Percentiles rank a stretch among this genome's conserved stretches.
These are phyloP conservation scores for Kryphioiulus occultus DNA, from an alignment of 2,888 invertebrate genomes.

Conservation along the genomic window DNA sequence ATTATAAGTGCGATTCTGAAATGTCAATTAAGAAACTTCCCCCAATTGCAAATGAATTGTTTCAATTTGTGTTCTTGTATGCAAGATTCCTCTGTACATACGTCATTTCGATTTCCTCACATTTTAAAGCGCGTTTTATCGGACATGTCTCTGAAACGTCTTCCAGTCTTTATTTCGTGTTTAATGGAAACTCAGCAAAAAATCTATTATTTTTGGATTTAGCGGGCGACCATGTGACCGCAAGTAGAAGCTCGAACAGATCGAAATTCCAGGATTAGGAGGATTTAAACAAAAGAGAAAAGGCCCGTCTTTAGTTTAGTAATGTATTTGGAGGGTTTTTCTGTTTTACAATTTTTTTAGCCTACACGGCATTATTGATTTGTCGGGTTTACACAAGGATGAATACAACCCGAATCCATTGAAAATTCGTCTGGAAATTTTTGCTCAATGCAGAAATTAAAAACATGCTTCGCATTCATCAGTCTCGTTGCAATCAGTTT, in stretches of 20 bases:
- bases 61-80: too few species aligned
- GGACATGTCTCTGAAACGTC: background rate
- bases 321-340: constrained; percentile 1
- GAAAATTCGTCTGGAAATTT: background rate
- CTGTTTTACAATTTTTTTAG: constrained; percentile 20
- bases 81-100: too few species aligned
- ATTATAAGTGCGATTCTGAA: too few species aligned
- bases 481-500: background rate
- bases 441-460: background rate
- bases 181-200: background rate
- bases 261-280: constrained; percentile 4
- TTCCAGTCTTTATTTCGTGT: constrained; percentile 1
- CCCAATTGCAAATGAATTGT: too few species aligned
- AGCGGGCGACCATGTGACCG: constrained; percentile 20
- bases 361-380: background rate
- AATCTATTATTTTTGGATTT: constrained; percentile 25
- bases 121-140: background rate
- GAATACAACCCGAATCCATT: background rate
- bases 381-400: constrained; percentile 20
- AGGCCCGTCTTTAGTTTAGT: constrained; percentile 19
- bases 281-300: constrained; percentile 26
- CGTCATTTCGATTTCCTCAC: too few species aligned
- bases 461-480: background rate
- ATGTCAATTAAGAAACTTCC: too few species aligned
- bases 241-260: constrained; percentile 12